These are phyloP conservation scores for Belgica antarctica DNA, from an alignment of 2,888 invertebrate genomes.

Conservation along the genomic window DNA sequence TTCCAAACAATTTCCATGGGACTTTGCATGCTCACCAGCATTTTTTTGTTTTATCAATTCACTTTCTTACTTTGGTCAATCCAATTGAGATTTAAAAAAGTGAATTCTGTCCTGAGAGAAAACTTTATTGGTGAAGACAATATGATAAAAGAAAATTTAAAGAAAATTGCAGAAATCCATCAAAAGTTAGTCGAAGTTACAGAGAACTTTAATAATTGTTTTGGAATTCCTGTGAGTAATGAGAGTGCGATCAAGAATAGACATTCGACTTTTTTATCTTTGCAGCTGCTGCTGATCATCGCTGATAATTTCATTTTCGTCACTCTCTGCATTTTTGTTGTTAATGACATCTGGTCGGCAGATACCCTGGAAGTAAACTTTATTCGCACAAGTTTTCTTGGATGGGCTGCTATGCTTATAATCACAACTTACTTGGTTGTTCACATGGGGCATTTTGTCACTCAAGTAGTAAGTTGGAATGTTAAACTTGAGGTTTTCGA, in stretches of 20 bases:
- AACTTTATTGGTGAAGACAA: too few species aligned
- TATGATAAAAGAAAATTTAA: background rate
- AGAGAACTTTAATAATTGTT: background rate
- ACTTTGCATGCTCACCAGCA: too few species aligned
- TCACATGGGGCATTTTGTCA: background rate
- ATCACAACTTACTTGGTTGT: background rate
- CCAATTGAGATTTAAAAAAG: background rate
- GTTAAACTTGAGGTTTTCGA: background rate
- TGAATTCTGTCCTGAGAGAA: background rate
- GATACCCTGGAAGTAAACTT: too few species aligned
- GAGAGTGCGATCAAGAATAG: background rate
- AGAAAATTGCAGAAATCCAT: slow-evolving; percentile 5
- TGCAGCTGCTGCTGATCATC: background rate
- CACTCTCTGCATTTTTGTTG: background rate
- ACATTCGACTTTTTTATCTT: background rate
- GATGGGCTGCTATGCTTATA: background rate
- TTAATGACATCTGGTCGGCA: background rate
- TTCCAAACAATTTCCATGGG: too few species aligned
- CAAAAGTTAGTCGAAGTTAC: slow-evolving; percentile 2
- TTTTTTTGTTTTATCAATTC: background rate
- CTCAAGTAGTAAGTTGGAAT: background rate
- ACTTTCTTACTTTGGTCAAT: background rate
- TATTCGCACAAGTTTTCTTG: background rate
- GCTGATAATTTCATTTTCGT: background rate
- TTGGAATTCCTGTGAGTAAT: slow-evolving; percentile 29